phyloP scores from a whole-genome alignment of 2,888 invertebrate species.

The Priapulus caudatus region DNA sequence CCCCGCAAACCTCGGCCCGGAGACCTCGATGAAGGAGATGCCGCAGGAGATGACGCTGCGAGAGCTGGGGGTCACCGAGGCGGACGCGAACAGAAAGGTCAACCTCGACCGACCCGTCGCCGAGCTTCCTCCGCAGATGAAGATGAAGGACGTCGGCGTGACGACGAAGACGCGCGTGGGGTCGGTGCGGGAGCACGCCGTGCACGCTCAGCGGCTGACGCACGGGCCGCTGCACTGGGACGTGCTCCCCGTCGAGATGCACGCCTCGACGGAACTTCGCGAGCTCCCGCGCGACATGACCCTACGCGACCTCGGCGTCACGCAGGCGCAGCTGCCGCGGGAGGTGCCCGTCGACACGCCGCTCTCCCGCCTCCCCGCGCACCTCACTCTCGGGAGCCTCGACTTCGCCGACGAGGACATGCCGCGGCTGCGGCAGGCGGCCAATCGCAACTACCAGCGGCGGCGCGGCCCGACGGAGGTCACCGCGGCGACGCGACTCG shows the following conservation, averaged over 20 bases:
- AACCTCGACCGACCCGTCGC: too few species aligned
- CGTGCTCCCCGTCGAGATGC: neutral
- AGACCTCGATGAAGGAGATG: neutral
- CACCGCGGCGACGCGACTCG: neutral
- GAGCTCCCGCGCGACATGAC: neutral
- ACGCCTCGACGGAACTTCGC: neutral
- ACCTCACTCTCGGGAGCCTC: neutral
- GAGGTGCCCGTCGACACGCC: neutral
- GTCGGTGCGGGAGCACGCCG: too few species aligned
- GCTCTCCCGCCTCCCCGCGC: neutral
- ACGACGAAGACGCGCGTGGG: too few species aligned
- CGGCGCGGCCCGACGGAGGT: neutral
- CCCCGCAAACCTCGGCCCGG: neutral
- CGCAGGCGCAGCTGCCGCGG: neutral
- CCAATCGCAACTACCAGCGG: neutral
- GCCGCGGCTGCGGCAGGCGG: neutral
- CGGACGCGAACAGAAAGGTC: too few species aligned
- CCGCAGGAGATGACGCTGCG: constrained; percentile 3
- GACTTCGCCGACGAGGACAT: neutral
- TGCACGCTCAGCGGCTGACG: neutral
- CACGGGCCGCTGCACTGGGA: neutral
- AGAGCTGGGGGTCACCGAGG: neutral
- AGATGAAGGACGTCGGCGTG: neutral
- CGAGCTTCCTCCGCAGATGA: neutral
- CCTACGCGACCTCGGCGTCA: neutral